Conservation (phyloP, 2,888 invertebrate species). For the Periphyllus acericola region DNA sequence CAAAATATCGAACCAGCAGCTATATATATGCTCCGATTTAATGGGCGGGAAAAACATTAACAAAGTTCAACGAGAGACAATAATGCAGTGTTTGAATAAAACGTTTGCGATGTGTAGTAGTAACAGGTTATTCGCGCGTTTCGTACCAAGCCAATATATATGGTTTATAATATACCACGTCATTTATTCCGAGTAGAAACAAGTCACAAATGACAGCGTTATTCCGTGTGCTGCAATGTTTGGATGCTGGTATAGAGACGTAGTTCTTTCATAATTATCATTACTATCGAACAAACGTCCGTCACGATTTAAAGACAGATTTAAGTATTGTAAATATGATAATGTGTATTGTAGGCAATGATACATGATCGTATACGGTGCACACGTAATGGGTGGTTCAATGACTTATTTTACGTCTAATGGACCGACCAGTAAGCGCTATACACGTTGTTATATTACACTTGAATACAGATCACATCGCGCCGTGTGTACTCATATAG, state of each 20-base stretch:
- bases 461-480: too few relatives aligned
- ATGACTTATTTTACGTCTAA: neutral
- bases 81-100: too few relatives aligned
- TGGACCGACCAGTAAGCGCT: neutral
- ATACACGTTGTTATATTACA: neutral
- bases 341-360: neutral
- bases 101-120: too few relatives aligned
- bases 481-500: neutral
- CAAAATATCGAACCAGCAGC: too few relatives aligned
- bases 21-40: too few relatives aligned
- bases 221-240: neutral
- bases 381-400: neutral
- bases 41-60: too few relatives aligned
- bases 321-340: neutral
- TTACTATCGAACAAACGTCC: constrained; percentile 22
- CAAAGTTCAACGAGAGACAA: too few relatives aligned
- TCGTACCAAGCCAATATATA: too few relatives aligned
- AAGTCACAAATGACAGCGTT: neutral
- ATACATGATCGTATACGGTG: constrained; percentile 12
- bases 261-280: neutral
- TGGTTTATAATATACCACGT: too few relatives aligned
- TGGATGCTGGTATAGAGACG: neutral
- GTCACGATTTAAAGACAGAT: constrained; percentile 17
- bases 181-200: too few relatives aligned
- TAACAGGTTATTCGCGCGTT: too few relatives aligned